Base-by-base conservation (phyloP, 2,113 vertebrate species). In the Petaurus breviceps region DNA sequence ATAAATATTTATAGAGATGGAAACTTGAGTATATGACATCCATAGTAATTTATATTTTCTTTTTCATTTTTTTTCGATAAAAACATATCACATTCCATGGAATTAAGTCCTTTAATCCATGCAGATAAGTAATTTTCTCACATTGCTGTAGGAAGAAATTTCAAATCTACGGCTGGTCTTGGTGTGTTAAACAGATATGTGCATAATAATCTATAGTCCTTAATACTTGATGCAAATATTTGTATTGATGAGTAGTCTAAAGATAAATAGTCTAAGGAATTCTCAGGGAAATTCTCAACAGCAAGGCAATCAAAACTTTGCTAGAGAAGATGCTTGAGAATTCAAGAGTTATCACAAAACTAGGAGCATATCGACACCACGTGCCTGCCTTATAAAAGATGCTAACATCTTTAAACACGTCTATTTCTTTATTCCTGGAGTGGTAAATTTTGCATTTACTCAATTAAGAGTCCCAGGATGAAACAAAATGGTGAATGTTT, bases 61-160 rank as follows among this genome's bases (percentile, higher is more conserved):
- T 37, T 68, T 37, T 68, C 11, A 68, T 37, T 3, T 37, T 68
- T 28, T 28, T 68, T 68, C 11, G 37, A 37, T 68, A 77, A 77
- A 37, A 68, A 16, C 10, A 57, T 28, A 28, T 49, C 47, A 77
- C 6, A 77, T 19, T 77, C 61, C 97, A 93, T 92, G 95, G 46
- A 96, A 94, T 90, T 57, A 96, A 97, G 51, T 90, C 47, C 26
- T 90, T 49, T 68, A 97, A 89, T 11, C 68, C 91, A 57, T 89
- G 91, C 3, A 96, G 92, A 92, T 96, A 96, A 96, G 96, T 93
- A 93, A 96, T 97, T 97, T 95, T 52, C 43, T 93, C 49, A 96
- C 61, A 95, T 91, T 92, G 37, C 94, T 96, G 54, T 97, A 95
- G 37, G 94, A 96, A 94, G 53, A 19, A 93, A 92, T 90, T 51